Evolutionary conservation across 1,140 invertebrate species (phyloP), one percentile per base, ranked within the genome.

Genomic region (Dolichoris vasculosae): DNA sequence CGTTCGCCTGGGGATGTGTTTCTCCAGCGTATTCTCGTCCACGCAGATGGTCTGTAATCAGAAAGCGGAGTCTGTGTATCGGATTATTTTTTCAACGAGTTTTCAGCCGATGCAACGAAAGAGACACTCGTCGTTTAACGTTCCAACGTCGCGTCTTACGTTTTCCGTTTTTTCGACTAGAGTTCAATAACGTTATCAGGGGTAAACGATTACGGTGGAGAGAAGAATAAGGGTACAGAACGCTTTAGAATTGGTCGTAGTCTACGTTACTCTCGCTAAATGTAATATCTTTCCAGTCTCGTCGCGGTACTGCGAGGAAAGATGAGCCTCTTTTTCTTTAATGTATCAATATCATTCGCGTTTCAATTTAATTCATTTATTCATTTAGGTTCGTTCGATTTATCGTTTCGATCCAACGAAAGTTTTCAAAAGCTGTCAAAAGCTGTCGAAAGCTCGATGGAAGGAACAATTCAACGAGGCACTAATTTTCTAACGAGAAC

Each of bases 1-100:
- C 94, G 90, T 90, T 90, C 75, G 92, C 91, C 88, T 89, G 81
- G 94, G 95, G 67, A 94, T 89, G 87, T 94, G 91, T 76, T 94
- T 92, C 76, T 91, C 90, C 2, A 91, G 84, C 30, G 94, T 89
- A 38, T 89, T 88, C 55, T 91, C 89, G 75, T 91, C 89, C 23
- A 90, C 90, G 79, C 87, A 84, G 85, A 91, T 90, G 82, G 85
- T 89, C 91, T 92, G 88, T 79, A 90, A 89, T 80, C 30, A 73
- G 51, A 71, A 86, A 86, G 76, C 7, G 15, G 40, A 84, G 76
- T 43, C 30, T 32, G 43, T 48, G 59, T 64, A 40, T 51, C 73
- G 48, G 30, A 43, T 64, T 55, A 51, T 46, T 75, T 75, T 77
- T 77, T 77, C 48, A 75, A 40, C n/a, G 43, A 23, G 2, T 30